A percentile compares a stretch with the other conserved stretches of the same genome.
phyloP scores from a whole-genome alignment of 2,888 invertebrate species.

The Patella depressa region DNA sequence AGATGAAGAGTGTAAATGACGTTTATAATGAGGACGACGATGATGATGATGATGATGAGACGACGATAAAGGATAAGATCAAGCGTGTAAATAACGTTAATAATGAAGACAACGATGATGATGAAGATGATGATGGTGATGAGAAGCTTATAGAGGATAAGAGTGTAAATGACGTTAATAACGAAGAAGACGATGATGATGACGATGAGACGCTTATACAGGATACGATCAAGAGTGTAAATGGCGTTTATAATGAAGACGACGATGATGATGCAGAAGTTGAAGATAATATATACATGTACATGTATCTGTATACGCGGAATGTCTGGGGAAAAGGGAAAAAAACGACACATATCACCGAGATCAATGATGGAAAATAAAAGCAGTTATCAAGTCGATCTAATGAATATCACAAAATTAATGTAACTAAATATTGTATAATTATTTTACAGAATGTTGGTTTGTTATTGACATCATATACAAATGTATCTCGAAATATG shows the following conservation, averaged over 20 bases:
- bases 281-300: background rate
- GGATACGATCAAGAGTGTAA: background rate
- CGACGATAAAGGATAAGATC: background rate
- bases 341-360: too few relatives aligned
- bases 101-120: background rate
- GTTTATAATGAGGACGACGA: slow-evolving; percentile 16
- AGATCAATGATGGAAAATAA: too few relatives aligned
- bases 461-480: too few relatives aligned
- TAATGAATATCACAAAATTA: too few relatives aligned
- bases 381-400: too few relatives aligned
- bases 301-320: background rate
- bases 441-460: too few relatives aligned
- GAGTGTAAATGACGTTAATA: slow-evolving; percentile 4
- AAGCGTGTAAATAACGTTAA: background rate
- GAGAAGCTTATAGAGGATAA: background rate
- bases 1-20: background rate
- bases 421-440: too few relatives aligned
- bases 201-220: background rate
- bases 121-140: background rate
- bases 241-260: background rate
- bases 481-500: too few relatives aligned
- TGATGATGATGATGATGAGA: slow-evolving; percentile 13
- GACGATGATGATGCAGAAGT: background rate
- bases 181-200: slow-evolving; percentile 14
- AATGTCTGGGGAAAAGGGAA: background rate